phyloP scores from a whole-genome alignment of 2,888 invertebrate species.

The Cataglyphis albicans region DNA sequence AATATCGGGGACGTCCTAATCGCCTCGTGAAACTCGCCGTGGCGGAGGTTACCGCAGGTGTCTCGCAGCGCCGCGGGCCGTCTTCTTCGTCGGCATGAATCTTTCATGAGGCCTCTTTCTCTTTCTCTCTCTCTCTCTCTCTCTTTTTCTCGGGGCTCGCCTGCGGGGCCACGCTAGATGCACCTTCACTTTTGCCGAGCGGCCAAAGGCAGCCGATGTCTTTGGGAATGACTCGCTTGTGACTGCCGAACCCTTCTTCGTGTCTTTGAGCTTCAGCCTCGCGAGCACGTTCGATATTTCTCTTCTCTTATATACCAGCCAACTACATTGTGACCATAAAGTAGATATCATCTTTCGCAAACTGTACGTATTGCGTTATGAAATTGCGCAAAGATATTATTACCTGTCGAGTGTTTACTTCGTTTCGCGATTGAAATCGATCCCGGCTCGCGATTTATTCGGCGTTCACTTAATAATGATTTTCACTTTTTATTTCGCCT shows the following conservation, averaged over 20 bases:
- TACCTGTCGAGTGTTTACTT: neutral
- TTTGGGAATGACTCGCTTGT: slow-evolving; percentile 8
- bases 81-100: slow-evolving; percentile 50
- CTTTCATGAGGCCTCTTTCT: slow-evolving; percentile 52
- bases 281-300: slow-evolving; percentile 4
- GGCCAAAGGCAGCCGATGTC: slow-evolving; percentile 27
- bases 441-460: neutral
- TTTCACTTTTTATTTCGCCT: slow-evolving; percentile 25
- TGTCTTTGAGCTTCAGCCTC: slow-evolving; percentile 9
- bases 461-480: slow-evolving; percentile 3
- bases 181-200: slow-evolving; percentile 65
- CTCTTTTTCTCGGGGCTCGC: slow-evolving; percentile 33
- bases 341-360: slow-evolving; percentile 17
- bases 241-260: slow-evolving; percentile 32
- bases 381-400: slow-evolving; percentile 13
- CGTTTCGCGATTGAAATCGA: neutral
- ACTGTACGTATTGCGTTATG: neutral
- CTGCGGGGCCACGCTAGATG: slow-evolving; percentile 46
- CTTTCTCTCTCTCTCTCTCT: neutral
- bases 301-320: neutral
- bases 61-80: slow-evolving; percentile 42
- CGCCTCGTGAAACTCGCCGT: slow-evolving; percentile 58
- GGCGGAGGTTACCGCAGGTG: slow-evolving; percentile 55
- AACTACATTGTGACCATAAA: neutral
- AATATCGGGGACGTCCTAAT: slow-evolving; percentile 69